These are phyloP conservation scores for Emydura subglobosa DNA, from an alignment of 2,113 vertebrate species.

Conservation along the genomic window DNA sequence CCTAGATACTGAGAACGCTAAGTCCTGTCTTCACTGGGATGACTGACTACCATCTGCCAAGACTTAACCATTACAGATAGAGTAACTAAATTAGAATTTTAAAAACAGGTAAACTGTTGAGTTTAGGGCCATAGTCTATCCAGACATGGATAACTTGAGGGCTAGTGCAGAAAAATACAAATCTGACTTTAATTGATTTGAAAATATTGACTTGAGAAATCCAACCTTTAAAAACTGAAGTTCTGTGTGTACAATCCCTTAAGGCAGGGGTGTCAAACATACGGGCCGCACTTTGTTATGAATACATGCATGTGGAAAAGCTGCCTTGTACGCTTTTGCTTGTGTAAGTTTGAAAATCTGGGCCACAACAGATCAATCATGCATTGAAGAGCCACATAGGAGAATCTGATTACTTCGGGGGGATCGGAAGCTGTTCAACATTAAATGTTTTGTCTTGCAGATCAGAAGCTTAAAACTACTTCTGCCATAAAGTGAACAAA, in stretches of 20 bases:
- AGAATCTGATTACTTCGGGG: background rate
- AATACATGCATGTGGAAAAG: background rate
- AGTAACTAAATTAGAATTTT: background rate
- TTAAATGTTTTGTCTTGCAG: background rate
- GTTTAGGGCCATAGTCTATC: background rate
- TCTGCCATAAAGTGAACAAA: no score
- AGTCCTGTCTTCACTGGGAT: background rate
- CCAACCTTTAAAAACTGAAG: no score
- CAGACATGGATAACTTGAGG: background rate
- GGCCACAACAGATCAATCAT: background rate
- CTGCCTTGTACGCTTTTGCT: background rate
- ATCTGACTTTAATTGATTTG: no score
- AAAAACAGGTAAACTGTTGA: background rate
- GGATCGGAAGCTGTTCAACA: fast-evolving
- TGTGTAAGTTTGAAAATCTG: background rate
- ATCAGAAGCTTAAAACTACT: no score
- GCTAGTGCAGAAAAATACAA: no score
- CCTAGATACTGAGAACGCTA: conserved; percentile 3
- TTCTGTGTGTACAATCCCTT: no score
- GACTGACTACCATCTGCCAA: conserved; percentile 40
- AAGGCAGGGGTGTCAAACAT: no score
- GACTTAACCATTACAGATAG: background rate
- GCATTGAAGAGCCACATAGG: background rate
- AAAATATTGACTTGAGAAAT: no score
- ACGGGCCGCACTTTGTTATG: no score